These are phyloP conservation scores for Osmerus eperlanus DNA, from an alignment of 2,113 vertebrate species.

Conservation along the genomic window DNA sequence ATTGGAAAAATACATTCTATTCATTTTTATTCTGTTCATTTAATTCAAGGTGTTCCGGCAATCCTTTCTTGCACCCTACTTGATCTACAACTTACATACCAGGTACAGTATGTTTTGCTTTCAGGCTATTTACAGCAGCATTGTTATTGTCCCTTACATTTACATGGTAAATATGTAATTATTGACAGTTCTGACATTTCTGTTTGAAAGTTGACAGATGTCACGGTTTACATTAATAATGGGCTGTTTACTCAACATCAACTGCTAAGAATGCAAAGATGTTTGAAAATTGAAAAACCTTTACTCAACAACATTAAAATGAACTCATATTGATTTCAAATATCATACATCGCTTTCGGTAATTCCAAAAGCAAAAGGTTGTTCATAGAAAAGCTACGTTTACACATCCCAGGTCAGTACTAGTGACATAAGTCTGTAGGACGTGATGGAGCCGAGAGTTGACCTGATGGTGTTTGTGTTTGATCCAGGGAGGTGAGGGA, in stretches of 20 bases:
- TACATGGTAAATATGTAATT: not conserved
- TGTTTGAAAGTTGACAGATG: not conserved
- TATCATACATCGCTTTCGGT: no score
- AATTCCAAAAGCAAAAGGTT: no score
- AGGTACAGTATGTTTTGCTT: constrained; percentile 33
- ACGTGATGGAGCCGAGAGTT: no score
- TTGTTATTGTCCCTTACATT: not conserved
- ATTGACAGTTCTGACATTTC: not conserved
- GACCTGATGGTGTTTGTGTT: no score
- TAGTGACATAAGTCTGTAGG: no score
- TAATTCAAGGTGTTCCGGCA: constrained; percentile 59
- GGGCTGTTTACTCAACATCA: not conserved
- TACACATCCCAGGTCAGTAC: no score
- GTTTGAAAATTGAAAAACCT: not conserved
- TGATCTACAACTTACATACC: constrained; percentile 70
- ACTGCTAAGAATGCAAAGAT: not conserved
- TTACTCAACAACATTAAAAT: no score
- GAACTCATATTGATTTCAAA: no score
- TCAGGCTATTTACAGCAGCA: not conserved
- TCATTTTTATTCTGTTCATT: constrained; percentile 8
- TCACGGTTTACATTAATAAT: not conserved
- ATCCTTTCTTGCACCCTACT: constrained; percentile 67
- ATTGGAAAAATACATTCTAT: not conserved
- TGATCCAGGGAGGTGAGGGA: constrained; percentile 3
- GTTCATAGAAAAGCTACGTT: no score